phyloP scores from a whole-genome alignment of 1,140 invertebrate genomes.

The Lasaia peninsularis region DNA sequence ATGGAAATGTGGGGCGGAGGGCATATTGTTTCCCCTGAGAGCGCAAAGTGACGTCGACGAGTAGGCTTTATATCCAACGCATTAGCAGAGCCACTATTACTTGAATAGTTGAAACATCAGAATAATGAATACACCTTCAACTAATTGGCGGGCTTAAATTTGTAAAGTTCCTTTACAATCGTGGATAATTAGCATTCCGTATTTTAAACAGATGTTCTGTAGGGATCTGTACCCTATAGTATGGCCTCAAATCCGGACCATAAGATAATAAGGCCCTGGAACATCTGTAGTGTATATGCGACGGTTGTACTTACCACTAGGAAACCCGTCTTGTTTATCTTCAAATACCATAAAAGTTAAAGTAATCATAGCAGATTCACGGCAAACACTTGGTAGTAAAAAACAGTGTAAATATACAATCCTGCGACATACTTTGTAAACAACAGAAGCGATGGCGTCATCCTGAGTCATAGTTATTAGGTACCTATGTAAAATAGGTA shows the following conservation, averaged over 20 bases:
- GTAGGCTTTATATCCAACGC: constrained; percentile 53
- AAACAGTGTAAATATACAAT: too few relatives aligned
- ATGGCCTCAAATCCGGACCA: too few relatives aligned
- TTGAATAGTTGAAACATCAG: constrained; percentile 14
- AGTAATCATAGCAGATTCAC: too few relatives aligned
- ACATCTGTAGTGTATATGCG: too few relatives aligned
- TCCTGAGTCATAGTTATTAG: constrained; percentile 44
- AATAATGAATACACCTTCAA: constrained; percentile 6
- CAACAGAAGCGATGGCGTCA: constrained; percentile 43
- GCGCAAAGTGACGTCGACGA: constrained; percentile 46
- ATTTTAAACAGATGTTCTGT: too few relatives aligned
- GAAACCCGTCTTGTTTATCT: too few relatives aligned
- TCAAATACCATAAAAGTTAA: too few relatives aligned
- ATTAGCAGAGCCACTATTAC: constrained; percentile 43
- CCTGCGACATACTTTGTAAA: neutral
- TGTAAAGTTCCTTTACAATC: neutral
- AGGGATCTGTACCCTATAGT: too few relatives aligned
- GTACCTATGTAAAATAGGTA: too few relatives aligned
- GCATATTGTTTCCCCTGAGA: constrained; percentile 47
- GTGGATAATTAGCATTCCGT: neutral
- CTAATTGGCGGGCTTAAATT: constrained; percentile 1
- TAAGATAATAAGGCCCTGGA: too few relatives aligned
- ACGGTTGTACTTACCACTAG: too few relatives aligned
- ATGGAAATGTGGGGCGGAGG: constrained; percentile 37
- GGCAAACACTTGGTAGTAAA: too few relatives aligned